A percentile compares a stretch with the other conserved stretches of the same genome.
These are phyloP conservation scores for Rhinichthys osculus DNA, from an alignment of 2,797 vertebrate species.

Conservation along the genomic window DNA sequence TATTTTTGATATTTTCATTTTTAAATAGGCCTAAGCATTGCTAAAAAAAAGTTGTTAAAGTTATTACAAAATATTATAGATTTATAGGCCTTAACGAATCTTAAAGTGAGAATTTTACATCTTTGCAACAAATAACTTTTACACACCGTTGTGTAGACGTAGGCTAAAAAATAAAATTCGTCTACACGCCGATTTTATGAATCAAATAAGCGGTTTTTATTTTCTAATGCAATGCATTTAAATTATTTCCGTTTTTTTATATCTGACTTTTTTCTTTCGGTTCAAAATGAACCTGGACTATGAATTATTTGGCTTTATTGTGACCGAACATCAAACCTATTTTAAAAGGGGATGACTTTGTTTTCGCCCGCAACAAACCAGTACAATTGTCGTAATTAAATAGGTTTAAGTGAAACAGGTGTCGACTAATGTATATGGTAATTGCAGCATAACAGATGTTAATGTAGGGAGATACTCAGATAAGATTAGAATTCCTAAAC, in stretches of 20 bases:
- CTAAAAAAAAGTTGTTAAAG: too few species aligned
- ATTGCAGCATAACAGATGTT: constrained; percentile 82
- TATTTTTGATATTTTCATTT: not conserved
- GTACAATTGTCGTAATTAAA: constrained; percentile 78
- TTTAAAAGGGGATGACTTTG: constrained; percentile 63
- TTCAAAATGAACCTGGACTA: not conserved
- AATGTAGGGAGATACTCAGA: constrained; percentile 71
- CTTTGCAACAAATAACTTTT: not conserved
- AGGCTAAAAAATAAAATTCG: not conserved
- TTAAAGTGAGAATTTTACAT: not conserved
- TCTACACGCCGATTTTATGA: not conserved
- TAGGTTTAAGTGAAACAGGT: constrained; percentile 79
- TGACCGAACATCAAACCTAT: constrained; percentile 66
- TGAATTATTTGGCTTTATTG: constrained; percentile 55
- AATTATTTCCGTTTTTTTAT: not conserved
- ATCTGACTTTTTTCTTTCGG: not conserved
- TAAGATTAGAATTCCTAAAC: constrained; percentile 74
- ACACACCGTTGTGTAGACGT: not conserved
- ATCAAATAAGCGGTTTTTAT: not conserved
- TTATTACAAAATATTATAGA: not conserved
- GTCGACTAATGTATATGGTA: constrained; percentile 86
- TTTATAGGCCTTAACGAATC: not conserved
- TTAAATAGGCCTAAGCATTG: too few species aligned
- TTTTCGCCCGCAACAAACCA: constrained; percentile 63
- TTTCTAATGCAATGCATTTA: not conserved